Evolutionary conservation across 2,888 invertebrate species (phyloP).

Genomic region (Geotrupes spiniger): DNA sequence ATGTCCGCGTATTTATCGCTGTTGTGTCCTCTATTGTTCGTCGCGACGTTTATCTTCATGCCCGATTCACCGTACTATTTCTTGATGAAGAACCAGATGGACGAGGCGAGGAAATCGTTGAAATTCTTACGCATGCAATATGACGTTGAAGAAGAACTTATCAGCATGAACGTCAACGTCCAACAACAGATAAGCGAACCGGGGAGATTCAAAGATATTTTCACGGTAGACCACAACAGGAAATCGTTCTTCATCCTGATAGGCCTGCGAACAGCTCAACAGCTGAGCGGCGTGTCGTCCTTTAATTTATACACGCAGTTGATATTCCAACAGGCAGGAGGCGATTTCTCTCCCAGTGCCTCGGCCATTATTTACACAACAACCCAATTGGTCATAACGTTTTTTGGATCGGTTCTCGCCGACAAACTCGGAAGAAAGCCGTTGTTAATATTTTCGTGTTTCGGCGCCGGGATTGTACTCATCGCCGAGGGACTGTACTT

Average conservation of each 20-base stretch:
- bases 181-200: slow-evolving; percentile 39
- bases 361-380: slow-evolving; percentile 49
- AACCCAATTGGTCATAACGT: slow-evolving; percentile 45
- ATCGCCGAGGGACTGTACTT: slow-evolving; percentile 32
- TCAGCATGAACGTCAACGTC: slow-evolving; percentile 33
- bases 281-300: slow-evolving; percentile 37
- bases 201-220: slow-evolving; percentile 55
- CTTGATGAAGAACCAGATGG: slow-evolving; percentile 37
- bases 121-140: slow-evolving; percentile 31
- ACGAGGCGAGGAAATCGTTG: slow-evolving; percentile 33
- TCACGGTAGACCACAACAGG: slow-evolving; percentile 56
- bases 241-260: slow-evolving; percentile 62
- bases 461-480: slow-evolving; percentile 41
- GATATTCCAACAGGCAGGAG: slow-evolving; percentile 42
- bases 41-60: slow-evolving; percentile 57
- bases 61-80: slow-evolving; percentile 61
- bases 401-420: slow-evolving; percentile 36
- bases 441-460: slow-evolving; percentile 50
- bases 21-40: slow-evolving; percentile 56
- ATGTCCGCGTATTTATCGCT: slow-evolving; percentile 57
- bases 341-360: slow-evolving; percentile 35
- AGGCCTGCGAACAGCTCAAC: slow-evolving; percentile 47
- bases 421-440: slow-evolving; percentile 48
- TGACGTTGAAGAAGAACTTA: slow-evolving; percentile 37
- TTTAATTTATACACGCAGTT: slow-evolving; percentile 37